Evolutionary conservation across 2,797 vertebrate species (phyloP), one percentile per base, ranked within the genome.

Genomic region (Spinibarbus caldwelli): DNA sequence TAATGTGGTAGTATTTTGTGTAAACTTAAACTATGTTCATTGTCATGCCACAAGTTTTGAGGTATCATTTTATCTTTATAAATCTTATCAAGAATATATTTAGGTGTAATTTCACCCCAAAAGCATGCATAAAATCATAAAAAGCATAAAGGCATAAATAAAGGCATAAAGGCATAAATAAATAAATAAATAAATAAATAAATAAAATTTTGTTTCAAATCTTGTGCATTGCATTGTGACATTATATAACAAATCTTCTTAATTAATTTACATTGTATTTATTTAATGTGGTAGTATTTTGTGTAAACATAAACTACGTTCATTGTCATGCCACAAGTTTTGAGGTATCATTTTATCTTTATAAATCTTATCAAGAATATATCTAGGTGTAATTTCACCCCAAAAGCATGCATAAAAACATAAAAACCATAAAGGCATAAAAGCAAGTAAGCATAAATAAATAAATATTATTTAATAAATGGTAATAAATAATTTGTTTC

Each of bases 291-390:
- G 14, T 1, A 71, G 68, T 14, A 41, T 14, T 43, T 71, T 47
- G 19, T 80, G 54, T 66, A 80, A 72, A 59, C 29, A 1, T 54
- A 15, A 43, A 70, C 31, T 47, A 45, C 43, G 7, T 12, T 52
- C 15, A 83, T 21, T 47, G 59, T 12, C 41, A 31, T 78, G 38
- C 57, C 70, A 73, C 5, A 14, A 43, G 36, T 38, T 19, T 36
- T 36, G 31, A 68, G n/a, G 34, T 83, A 59, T 78, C n/a, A 54
- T 87, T 83, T 87, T 80, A 72, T 87, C 78, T 70, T 54, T 79
- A 17, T 64, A 29, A 29, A 80, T 43, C 36, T 23, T 9, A 38
- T 45, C 1, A 59, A 57, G 21, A 77, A 21, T 17, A 68, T 23
- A 36, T 68, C 4, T 23, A 12, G 10, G 2, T 23, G 12, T 36